Conservation (phyloP, 2,113 vertebrate species). For the Penelope pileata region DNA sequence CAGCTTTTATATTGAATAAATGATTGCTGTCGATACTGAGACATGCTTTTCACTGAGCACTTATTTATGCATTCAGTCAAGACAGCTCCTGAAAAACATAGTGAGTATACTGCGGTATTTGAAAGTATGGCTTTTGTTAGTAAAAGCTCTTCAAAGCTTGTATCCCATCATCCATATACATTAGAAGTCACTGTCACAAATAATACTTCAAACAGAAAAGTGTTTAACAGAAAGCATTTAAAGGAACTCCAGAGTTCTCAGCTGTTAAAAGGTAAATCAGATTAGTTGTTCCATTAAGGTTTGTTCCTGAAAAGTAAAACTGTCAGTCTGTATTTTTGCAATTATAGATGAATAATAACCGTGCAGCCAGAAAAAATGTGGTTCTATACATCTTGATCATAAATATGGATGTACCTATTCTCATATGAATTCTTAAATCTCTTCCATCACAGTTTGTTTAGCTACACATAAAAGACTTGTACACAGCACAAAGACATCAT, state of each 20-base stretch:
- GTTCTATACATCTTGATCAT: slow-evolving; percentile 34
- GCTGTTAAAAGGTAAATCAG: slow-evolving; percentile 13
- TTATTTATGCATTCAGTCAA: not conserved
- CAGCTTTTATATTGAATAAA: not conserved
- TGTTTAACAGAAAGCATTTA: not conserved
- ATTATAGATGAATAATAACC: slow-evolving; percentile 20
- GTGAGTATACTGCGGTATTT: not conserved
- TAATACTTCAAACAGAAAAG: not conserved
- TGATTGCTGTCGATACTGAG: not conserved
- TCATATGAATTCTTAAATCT: slow-evolving; percentile 20
- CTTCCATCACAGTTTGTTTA: slow-evolving; percentile 23
- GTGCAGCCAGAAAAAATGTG: not conserved
- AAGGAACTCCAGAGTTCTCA: not conserved
- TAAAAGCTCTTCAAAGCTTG: not conserved
- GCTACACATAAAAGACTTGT: not conserved
- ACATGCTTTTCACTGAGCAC: not conserved
- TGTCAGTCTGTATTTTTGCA: slow-evolving; percentile 9
- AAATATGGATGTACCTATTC: slow-evolving; percentile 45
- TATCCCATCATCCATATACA: not conserved
- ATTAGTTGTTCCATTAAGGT: not conserved
- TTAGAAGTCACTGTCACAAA: not conserved
- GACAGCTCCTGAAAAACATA: not conserved
- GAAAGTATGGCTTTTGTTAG: not conserved
- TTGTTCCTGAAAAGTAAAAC: slow-evolving; percentile 1
- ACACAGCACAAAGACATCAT: not conserved